A percentile compares a stretch with the other conserved stretches of the same genome.
Conservation (phyloP, 2,797 vertebrate species). For the Sternotherus odoratus region DNA sequence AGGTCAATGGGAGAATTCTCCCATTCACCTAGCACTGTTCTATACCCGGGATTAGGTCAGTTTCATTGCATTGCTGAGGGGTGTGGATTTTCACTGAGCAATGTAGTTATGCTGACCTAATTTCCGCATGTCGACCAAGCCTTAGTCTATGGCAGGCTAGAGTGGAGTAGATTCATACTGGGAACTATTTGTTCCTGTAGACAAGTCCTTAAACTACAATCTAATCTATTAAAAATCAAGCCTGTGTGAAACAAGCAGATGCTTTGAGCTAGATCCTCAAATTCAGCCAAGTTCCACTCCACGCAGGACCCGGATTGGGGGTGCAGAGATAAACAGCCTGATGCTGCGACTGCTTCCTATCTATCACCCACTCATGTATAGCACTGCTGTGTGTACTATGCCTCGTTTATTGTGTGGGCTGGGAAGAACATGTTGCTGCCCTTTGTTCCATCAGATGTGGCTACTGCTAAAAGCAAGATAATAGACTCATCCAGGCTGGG, state of each 20-base stretch:
- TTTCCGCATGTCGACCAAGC: background rate
- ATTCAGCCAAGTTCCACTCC: background rate
- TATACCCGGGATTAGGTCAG: too few species aligned
- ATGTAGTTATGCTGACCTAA: background rate
- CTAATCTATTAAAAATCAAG: background rate
- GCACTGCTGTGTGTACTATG: background rate
- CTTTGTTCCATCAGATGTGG: background rate
- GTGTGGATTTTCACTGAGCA: background rate
- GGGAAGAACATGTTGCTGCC: background rate
- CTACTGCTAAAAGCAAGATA: background rate
- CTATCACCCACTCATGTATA: background rate
- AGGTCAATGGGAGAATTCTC: too few species aligned
- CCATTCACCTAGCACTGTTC: too few species aligned
- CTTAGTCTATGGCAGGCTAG: background rate
- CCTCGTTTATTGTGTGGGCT: background rate
- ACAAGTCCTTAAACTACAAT: background rate
- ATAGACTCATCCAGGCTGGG: fast-evolving
- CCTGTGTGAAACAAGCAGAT: fast-evolving
- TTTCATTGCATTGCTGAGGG: too few species aligned
- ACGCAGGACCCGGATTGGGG: background rate
- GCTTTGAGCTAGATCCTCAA: background rate
- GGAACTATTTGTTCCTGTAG: background rate
- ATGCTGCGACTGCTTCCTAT: background rate
- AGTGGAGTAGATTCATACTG: background rate
- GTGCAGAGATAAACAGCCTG: background rate